Evolutionary conservation across 2,888 invertebrate species (phyloP).

Genomic region (Meteorus cinctellus): DNA sequence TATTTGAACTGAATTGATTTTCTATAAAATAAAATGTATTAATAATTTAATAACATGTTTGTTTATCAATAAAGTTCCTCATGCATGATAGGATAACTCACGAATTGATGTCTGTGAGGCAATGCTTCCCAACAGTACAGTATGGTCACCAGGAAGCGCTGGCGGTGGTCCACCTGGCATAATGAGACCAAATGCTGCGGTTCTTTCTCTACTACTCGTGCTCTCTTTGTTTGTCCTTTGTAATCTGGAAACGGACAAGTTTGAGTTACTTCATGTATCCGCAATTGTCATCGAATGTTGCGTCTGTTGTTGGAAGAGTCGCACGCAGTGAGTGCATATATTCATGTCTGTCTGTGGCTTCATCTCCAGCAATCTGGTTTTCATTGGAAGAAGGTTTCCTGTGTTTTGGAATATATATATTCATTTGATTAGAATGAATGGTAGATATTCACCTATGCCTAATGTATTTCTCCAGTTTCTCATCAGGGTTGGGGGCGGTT

Average conservation of each 20-base stretch:
- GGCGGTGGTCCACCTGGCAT: constrained; percentile 72
- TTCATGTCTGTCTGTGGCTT: no score
- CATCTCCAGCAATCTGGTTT: no score
- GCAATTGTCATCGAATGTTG: no score
- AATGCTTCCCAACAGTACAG: constrained; percentile 73
- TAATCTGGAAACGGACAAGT: constrained; percentile 71
- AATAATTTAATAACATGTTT: neutral
- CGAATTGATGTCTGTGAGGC: constrained; percentile 74
- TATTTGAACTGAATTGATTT: constrained; percentile 71
- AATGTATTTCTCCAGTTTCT: constrained; percentile 78
- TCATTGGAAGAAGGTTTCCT: no score
- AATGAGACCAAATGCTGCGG: constrained; percentile 72
- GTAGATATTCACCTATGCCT: constrained; percentile 69
- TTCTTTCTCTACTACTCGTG: constrained; percentile 73
- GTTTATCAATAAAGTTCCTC: neutral
- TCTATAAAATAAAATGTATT: constrained; percentile 55
- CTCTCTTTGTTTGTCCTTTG: constrained; percentile 78
- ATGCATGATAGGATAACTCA: constrained; percentile 55
- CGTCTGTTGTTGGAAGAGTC: no score
- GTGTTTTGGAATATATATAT: neutral
- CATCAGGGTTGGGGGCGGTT: constrained; percentile 72
- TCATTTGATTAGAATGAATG: constrained; percentile 56
- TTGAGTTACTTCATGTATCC: neutral
- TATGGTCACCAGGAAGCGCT: constrained; percentile 76
- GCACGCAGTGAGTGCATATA: no score